Evolutionary conservation across 1,140 invertebrate species (phyloP).

Genomic region (Microplitis demolitor): DNA sequence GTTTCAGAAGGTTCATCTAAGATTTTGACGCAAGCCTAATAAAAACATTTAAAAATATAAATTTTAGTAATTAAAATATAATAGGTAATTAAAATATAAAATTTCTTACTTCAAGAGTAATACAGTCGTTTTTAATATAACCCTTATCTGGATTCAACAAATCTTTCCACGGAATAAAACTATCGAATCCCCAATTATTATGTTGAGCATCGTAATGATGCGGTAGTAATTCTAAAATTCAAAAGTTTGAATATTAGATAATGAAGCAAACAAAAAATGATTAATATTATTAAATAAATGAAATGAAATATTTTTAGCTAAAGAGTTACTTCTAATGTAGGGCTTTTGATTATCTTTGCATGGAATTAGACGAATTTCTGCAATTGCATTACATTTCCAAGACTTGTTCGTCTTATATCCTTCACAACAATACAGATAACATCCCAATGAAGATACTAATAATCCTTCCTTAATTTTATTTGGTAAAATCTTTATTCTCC

Average conservation of each 20-base stretch:
- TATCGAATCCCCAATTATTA: constrained; percentile 98
- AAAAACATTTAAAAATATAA: too few relatives aligned
- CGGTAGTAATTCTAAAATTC: constrained; percentile 71
- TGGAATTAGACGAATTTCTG: constrained; percentile 85
- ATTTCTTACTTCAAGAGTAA: constrained; percentile 83
- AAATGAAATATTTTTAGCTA: not conserved
- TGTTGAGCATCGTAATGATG: constrained; percentile 89
- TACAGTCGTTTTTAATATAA: constrained; percentile 93
- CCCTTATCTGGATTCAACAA: constrained; percentile 93
- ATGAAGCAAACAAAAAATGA: not conserved
- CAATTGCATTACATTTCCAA: constrained; percentile 96
- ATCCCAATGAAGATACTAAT: constrained; percentile 80
- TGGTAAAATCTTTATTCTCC: constrained; percentile 99
- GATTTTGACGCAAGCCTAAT: too few relatives aligned
- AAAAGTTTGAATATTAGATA: constrained; percentile 28
- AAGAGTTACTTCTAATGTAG: constrained; percentile 76
- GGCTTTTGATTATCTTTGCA: constrained; percentile 83
- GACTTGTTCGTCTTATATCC: constrained; percentile 88
- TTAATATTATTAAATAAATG: not conserved
- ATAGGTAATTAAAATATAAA: too few relatives aligned
- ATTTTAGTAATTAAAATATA: too few relatives aligned
- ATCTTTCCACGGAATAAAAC: constrained; percentile 94
- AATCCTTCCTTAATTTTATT: constrained; percentile 73
- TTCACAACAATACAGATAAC: constrained; percentile 90
- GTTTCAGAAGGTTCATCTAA: too few relatives aligned